Evolutionary conservation across 2,888 invertebrate species (phyloP).

Genomic region (Lissonota sp.): DNA sequence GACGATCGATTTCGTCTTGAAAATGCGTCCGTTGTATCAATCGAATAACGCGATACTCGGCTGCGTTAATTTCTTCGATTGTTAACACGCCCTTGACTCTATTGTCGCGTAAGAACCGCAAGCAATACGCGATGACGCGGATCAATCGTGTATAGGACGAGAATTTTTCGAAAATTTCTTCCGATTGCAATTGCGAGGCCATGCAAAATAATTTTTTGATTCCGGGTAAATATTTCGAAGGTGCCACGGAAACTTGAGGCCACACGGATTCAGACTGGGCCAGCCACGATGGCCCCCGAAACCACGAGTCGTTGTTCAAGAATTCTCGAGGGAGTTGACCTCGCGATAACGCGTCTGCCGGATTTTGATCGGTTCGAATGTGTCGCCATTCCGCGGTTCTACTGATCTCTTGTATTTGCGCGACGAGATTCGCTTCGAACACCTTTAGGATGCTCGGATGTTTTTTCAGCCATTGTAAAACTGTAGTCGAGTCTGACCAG

Average conservation of each 20-base stretch:
- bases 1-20: conserved; percentile 32
- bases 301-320: conserved; percentile 30
- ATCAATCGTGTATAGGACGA: conserved; percentile 33
- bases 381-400: conserved; percentile 57
- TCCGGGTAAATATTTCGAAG: conserved; percentile 11
- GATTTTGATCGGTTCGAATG: conserved; percentile 37
- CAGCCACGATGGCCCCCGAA: conserved; percentile 33
- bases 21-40: conserved; percentile 29
- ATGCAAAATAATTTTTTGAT: conserved; percentile 25
- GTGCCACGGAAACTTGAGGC: conserved; percentile 4
- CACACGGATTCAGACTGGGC: conserved; percentile 10
- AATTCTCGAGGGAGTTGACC: conserved; percentile 30
- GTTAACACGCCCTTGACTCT: conserved; percentile 1
- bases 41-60: conserved; percentile 18
- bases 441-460: conserved; percentile 59
- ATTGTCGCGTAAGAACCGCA: conserved; percentile 6
- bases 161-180: conserved; percentile 30
- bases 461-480: conserved; percentile 66
- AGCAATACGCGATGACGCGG: conserved; percentile 44
- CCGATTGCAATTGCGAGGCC: conserved; percentile 15
- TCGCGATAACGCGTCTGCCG: conserved; percentile 15
- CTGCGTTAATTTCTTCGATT: conserved; percentile 7
- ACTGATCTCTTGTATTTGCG: conserved; percentile 64
- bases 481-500: conserved; percentile 70
- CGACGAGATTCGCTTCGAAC: conserved; percentile 68